Base-by-base conservation (phyloP, 2,888 invertebrate genomes). In the Hesperia comma region DNA sequence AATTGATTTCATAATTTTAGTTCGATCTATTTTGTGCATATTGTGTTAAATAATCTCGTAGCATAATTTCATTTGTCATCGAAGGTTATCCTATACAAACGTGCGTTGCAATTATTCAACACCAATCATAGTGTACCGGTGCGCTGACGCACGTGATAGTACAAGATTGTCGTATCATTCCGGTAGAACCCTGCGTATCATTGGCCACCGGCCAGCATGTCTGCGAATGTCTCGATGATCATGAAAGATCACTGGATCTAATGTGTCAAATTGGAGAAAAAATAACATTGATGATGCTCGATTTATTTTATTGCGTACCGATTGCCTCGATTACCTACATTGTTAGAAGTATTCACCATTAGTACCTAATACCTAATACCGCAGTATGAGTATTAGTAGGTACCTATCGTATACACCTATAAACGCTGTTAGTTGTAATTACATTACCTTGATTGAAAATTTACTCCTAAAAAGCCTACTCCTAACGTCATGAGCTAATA, bases 161-260 rank as follows among this genome's bases (percentile, higher is more conserved):
- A 64, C 41, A 64, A 58, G 40, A 64, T 41, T 68, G 64, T 70
- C 69, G 69, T 67, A 64, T 69, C 68, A 63, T 67, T 67, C 67
- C 68, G 68, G 69, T 64, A 69, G 57, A 57, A 58, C 63, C 63
- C 60, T 54, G 63, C 63, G 69, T 67, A 58, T 61, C 33, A 53
- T 70, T 74, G 74, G 74, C 73, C 33, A 41, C 26, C 15, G 54
- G 70, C 74, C 74, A 74, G 68, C 21, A 32, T 63, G 73, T 71
- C 70, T 72, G 67, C 69, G 60, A 55, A 56, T 56, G 55, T 51
- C 61, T 56, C 51, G 33, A 57, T 41, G 63, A 63, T 57, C 57
- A 51, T 26, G 40, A 57, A 40, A 68, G 67, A 69, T 68, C 64
- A 67, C 57, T 70, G n/a, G 46, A 46, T 17, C 46, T 17, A 19